Evolutionary conservation across 2,888 invertebrate species (phyloP), one percentile per base, ranked within the genome.

Genomic region (Eilema griseolum): DNA sequence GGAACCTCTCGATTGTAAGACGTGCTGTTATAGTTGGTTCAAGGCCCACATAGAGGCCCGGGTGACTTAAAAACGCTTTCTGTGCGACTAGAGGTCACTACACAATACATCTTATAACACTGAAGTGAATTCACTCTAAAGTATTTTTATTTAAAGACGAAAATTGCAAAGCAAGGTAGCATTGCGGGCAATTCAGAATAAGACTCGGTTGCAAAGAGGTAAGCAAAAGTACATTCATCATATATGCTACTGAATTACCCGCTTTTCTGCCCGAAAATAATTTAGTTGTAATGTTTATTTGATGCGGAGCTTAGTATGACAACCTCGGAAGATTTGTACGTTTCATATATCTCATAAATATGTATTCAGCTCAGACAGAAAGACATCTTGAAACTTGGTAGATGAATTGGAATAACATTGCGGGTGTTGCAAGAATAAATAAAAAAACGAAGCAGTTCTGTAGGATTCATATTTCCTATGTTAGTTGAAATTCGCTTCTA

Each of bases 281-380:
- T 28, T 60, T 46, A 33, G 12, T 14, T 28, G 59, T 12, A 60
- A 31, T 52, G 52, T 52, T 24, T 67, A 52, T 28, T 23, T 61
- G 52, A 52, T 52, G 61, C n/a, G 52, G n/a, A 31, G 31, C 24
- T 33, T 56, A 52, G 31, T 33, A 24, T 67, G 28, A 52, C 52
- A 61, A 46, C 31, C 16, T 24, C 23, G 10, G 11, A 31, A 67
- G 67, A 61, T 67, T 33, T 67, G 57, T 24, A 24, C 24, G 24
- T 24, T 52, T 3, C 67, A 24, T 20, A 52, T 2, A 59, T 24
- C 52, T 67, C 33, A 61, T 67, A 52, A 61, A 61, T 67, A 67
- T 33, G 28, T 61, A 31, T 61, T 20, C 52, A 67, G 52, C 23
- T 28, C 28, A 60, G 3, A 20, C 16, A 60, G n/a, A 24, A 20